Conservation (phyloP, 2,797 vertebrate species). For the Threskiornis aethiopicus region DNA sequence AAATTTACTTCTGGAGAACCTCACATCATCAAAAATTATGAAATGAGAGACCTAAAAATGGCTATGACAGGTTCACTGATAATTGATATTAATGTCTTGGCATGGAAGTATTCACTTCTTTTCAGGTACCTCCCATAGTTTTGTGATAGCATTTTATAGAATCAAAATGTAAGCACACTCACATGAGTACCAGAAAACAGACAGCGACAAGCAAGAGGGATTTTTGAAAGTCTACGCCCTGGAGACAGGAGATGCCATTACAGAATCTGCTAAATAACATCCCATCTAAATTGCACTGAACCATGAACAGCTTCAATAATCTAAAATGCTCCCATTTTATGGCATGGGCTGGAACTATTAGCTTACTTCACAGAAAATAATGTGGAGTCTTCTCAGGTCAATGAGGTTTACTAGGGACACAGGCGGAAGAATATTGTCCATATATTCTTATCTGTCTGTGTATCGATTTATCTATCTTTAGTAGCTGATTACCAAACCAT, state of each 20-base stretch:
- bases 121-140: not conserved
- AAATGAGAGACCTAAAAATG: not conserved
- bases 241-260: not conserved
- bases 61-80: not conserved
- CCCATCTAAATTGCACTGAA: not conserved
- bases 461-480: not conserved
- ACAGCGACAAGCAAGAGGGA: not conserved
- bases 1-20: not conserved
- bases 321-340: not conserved
- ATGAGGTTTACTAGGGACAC: not conserved
- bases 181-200: not conserved
- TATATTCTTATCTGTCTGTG: not conserved
- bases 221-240: not conserved
- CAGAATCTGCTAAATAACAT: not conserved
- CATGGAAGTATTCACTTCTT: not conserved
- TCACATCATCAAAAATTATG: not conserved
- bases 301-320: not conserved
- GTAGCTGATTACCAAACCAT: not conserved
- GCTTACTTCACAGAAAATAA: not conserved
- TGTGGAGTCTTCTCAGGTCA: not conserved
- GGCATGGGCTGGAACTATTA: not conserved
- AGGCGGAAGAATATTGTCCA: not conserved
- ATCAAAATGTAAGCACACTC: not conserved
- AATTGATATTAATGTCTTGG: not conserved
- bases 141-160: not conserved